These are phyloP conservation scores for Orthochromis malagaraziensis DNA, from an alignment of 2,113 vertebrate genomes.

Conservation along the genomic window DNA sequence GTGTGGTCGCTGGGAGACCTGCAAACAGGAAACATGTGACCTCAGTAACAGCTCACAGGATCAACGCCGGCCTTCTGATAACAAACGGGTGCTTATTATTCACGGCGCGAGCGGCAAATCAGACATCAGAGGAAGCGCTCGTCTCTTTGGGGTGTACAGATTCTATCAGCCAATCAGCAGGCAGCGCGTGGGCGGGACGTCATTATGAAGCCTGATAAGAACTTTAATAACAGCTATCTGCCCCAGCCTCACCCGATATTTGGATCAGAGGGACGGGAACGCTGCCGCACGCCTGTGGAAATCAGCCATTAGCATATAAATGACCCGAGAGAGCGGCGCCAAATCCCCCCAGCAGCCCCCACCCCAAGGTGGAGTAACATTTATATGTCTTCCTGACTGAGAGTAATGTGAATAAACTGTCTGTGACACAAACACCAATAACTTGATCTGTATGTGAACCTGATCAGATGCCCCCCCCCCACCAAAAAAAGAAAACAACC, in stretches of 20 bases:
- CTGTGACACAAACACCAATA: neutral
- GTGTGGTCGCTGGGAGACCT: slow-evolving; percentile 80
- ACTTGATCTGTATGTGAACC: neutral
- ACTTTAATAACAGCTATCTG: slow-evolving; percentile 89
- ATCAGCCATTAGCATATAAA: slow-evolving; percentile 33
- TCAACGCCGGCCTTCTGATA: neutral
- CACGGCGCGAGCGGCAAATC: neutral
- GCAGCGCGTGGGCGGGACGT: neutral
- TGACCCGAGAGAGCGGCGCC: neutral
- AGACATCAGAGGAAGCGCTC: neutral
- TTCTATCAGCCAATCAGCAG: neutral
- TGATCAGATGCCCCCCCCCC: accelerated
- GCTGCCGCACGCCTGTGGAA: neutral
- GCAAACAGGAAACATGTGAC: neutral
- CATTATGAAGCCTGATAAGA: slow-evolving; percentile 74
- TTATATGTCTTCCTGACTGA: neutral
- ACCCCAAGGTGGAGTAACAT: neutral
- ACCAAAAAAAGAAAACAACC: accelerated
- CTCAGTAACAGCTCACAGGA: neutral
- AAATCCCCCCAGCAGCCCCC: neutral
- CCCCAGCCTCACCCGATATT: slow-evolving; percentile 57
- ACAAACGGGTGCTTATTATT: neutral
- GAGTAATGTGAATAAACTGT: neutral
- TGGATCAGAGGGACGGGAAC: slow-evolving; percentile 18
- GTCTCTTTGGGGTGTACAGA: neutral